Conservation (phyloP, 2,888 invertebrate species). For the Euproctis similis region DNA sequence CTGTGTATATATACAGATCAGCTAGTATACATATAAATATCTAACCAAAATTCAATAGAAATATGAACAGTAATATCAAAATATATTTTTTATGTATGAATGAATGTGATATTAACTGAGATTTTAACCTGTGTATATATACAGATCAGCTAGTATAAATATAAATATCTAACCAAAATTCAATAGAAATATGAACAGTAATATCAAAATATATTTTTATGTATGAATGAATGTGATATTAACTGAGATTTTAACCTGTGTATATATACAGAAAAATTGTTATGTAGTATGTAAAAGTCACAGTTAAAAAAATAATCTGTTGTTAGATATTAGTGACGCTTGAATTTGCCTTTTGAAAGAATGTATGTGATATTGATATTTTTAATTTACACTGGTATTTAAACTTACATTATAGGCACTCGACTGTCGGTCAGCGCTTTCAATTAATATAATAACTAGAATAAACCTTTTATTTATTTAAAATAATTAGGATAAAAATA, state of each 20-base stretch:
- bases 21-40: no score
- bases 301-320: constrained; percentile 22
- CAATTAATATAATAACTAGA: no score
- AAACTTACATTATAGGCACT: no score
- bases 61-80: constrained; percentile 33
- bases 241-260: constrained; percentile 58
- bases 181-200: constrained; percentile 9
- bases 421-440: no score
- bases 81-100: constrained; percentile 66
- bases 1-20: no score
- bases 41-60: no score
- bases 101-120: constrained; percentile 64
- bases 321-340: constrained; percentile 26
- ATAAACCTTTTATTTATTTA: no score
- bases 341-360: constrained; percentile 20
- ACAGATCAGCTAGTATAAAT: no score
- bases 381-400: no score
- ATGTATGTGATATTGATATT: background rate
- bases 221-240: constrained; percentile 70
- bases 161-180: no score
- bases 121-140: constrained; percentile 58
- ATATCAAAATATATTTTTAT: constrained; percentile 21
- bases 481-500: no score
- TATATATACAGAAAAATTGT: constrained; percentile 50
- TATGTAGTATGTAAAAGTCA: constrained; percentile 53